Percentiles rank a stretch among this genome's conserved stretches.
phyloP scores from a whole-genome alignment of 2,888 invertebrate species.

The Diarsia dahlii region DNA sequence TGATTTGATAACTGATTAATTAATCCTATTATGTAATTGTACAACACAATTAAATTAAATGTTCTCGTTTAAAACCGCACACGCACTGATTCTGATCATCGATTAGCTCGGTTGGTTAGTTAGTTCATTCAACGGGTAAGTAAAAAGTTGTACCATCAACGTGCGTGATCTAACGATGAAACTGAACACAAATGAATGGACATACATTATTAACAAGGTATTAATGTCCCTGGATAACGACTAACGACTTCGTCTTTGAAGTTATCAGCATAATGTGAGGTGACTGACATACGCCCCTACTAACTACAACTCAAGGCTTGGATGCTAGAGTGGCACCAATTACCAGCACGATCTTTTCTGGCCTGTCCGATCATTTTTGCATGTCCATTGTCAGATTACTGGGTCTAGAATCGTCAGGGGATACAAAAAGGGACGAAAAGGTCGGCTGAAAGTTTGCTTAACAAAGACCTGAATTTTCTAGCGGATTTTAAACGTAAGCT shows the following conservation, averaged over 20 bases:
- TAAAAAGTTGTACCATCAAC: slow-evolving; percentile 47
- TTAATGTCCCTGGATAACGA: slow-evolving; percentile 44
- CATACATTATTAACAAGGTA: slow-evolving; percentile 53
- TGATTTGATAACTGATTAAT: slow-evolving; percentile 12
- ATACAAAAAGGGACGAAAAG: slow-evolving; percentile 36
- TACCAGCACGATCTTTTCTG: slow-evolving; percentile 19
- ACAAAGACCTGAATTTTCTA: slow-evolving; percentile 34
- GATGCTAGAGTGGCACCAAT: slow-evolving; percentile 36
- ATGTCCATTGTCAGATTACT: slow-evolving; percentile 36
- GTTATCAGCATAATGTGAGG: slow-evolving; percentile 50
- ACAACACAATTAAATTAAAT: slow-evolving; percentile 24
- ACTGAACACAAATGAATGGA: slow-evolving; percentile 25
- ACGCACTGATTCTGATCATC: slow-evolving; percentile 37
- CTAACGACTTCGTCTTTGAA: slow-evolving; percentile 46
- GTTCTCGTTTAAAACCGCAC: slow-evolving; percentile 10
- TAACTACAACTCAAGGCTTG: slow-evolving; percentile 25
- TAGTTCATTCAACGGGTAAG: slow-evolving; percentile 24
- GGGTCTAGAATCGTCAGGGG: slow-evolving; percentile 28
- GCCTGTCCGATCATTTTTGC: slow-evolving; percentile 22
- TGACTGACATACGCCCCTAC: slow-evolving; percentile 56
- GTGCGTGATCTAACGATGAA: slow-evolving; percentile 38
- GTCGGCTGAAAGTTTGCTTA: slow-evolving; percentile 24
- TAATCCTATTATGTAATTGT: slow-evolving; percentile 6
- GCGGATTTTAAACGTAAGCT: slow-evolving; percentile 35
- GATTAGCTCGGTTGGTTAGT: slow-evolving; percentile 15